phyloP scores from a whole-genome alignment of 2,113 vertebrate genomes.

The Thalassoma bifasciatum region DNA sequence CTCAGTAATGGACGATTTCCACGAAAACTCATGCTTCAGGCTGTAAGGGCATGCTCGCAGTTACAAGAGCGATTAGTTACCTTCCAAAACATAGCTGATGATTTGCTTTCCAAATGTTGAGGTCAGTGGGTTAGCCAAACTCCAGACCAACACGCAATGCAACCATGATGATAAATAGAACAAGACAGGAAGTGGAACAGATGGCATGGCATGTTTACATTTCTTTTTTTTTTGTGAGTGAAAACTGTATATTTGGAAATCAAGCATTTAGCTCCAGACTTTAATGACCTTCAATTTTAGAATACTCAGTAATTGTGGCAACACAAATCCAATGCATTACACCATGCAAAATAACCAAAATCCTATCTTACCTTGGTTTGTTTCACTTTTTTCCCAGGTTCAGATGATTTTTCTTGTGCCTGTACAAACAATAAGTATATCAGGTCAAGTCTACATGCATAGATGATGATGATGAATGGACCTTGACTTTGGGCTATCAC shows the following conservation, averaged over 20 bases:
- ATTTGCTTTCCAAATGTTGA: slow-evolving; percentile 41
- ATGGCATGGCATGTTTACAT: not conserved
- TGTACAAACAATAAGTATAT: slow-evolving; percentile 47
- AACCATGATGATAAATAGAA: slow-evolving; percentile 10
- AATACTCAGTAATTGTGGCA: not conserved
- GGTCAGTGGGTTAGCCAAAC: slow-evolving; percentile 60
- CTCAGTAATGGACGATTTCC: slow-evolving; percentile 3
- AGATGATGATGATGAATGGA: slow-evolving; percentile 73
- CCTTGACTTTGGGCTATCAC: not conserved
- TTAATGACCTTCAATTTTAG: not conserved
- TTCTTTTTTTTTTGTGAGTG: slow-evolving; percentile 8
- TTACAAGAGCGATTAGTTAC: slow-evolving; percentile 46
- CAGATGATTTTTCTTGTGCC: slow-evolving; percentile 53
- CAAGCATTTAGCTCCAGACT: not conserved
- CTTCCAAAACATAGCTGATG: slow-evolving; percentile 37
- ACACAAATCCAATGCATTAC: slow-evolving; percentile 11
- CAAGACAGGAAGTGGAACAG: too few relatives aligned
- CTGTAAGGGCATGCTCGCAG: slow-evolving; percentile 59
- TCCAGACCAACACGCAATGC: slow-evolving; percentile 36
- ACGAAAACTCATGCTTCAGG: slow-evolving; percentile 46
- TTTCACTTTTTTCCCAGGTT: slow-evolving; percentile 61
- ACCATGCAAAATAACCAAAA: slow-evolving; percentile 6
- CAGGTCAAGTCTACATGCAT: not conserved
- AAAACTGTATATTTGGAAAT: not conserved
- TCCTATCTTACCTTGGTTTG: slow-evolving; percentile 71